Conservation (phyloP, 2,797 vertebrate species). For the Sitta carolinensis region DNA sequence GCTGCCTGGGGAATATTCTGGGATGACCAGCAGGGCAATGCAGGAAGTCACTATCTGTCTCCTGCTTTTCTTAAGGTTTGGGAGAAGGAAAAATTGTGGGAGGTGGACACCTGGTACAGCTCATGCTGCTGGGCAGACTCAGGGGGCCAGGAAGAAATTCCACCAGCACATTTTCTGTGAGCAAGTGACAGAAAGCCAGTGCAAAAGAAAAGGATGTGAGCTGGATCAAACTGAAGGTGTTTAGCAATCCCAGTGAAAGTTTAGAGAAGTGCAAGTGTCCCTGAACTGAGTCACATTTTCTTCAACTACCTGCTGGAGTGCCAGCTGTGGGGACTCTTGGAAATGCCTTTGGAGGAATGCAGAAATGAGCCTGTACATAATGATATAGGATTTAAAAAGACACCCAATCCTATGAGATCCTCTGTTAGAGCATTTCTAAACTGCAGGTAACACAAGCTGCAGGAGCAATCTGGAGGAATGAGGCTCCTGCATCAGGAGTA, state of each 20-base stretch:
- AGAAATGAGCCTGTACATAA: not conserved
- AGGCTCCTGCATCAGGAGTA: not conserved
- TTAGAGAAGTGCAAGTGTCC: not conserved
- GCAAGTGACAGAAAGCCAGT: not conserved
- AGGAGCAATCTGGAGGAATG: not conserved
- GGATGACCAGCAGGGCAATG: fast-evolving
- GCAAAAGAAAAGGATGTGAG: not conserved
- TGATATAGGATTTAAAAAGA: not conserved
- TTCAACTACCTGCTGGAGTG: not conserved
- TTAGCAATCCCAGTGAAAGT: not conserved
- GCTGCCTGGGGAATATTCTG: not conserved
- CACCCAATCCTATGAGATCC: not conserved
- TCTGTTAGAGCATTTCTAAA: not conserved
- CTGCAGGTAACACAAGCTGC: not conserved
- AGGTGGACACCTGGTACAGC: not conserved
- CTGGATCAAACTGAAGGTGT: not conserved
- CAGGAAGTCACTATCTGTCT: not conserved
- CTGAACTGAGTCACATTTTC: not conserved
- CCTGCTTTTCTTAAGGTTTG: not conserved
- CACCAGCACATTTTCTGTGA: not conserved
- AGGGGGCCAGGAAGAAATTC: not conserved
- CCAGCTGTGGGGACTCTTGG: not conserved
- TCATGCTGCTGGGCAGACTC: not conserved
- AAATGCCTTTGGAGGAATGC: not conserved
- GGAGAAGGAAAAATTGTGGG: not conserved